Percentiles rank a stretch among this genome's conserved stretches.
These are phyloP conservation scores for Copidosoma floridanum DNA, from an alignment of 1,140 invertebrate genomes.

Conservation along the genomic window DNA sequence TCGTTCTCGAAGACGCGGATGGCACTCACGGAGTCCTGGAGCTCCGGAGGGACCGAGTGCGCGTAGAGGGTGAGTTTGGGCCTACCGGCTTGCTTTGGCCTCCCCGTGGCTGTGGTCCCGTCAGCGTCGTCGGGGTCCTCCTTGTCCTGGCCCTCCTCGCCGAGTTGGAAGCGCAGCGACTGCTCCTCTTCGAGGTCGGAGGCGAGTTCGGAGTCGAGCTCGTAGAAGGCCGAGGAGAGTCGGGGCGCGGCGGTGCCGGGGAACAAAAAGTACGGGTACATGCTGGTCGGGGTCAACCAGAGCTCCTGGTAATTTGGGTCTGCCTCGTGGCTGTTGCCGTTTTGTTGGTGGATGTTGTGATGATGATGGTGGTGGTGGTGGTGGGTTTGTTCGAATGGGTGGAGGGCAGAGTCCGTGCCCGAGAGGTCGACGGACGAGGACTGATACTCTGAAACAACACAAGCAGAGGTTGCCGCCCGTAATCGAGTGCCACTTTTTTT, in stretches of 20 bases:
- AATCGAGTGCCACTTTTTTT: constrained; percentile 1
- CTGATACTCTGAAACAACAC: constrained; percentile 61
- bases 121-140: constrained; percentile 37
- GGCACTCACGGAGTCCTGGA: constrained; percentile 25
- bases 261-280: constrained; percentile 61
- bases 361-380: no score
- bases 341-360: no score
- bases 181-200: constrained; percentile 29
- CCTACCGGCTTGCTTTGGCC: constrained; percentile 41
- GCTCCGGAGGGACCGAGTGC: constrained; percentile 36
- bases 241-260: constrained; percentile 47
- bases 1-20: constrained; percentile 20
- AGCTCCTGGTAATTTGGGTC: constrained; percentile 55
- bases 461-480: constrained; percentile 25
- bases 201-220: constrained; percentile 39
- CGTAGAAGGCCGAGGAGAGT: constrained; percentile 39
- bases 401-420: constrained; percentile 60
- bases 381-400: constrained; percentile 58
- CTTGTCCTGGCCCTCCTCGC: neutral
- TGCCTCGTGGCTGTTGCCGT: constrained; percentile 52
- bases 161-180: neutral
- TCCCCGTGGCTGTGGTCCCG: no score
- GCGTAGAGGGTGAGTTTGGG: constrained; percentile 30
- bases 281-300: constrained; percentile 59
- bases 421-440: constrained; percentile 57